Base-by-base conservation (phyloP, 2,797 vertebrate species). In the Lates japonicus region DNA sequence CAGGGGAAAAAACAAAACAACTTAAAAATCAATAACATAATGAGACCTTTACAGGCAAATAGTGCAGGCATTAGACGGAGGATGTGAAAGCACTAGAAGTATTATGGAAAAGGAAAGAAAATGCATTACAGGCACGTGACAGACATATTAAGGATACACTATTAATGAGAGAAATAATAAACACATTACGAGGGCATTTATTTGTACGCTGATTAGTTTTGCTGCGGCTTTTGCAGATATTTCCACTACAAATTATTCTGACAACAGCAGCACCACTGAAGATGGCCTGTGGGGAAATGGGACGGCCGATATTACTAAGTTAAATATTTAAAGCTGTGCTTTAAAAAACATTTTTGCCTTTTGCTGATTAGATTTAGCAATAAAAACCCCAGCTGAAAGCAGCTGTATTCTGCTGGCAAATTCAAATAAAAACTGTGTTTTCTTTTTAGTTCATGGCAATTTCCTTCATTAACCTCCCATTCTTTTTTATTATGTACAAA, bases 1-100 rank as follows among this genome's bases (percentile, higher is more conserved):
- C 3, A 84, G 33, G 14, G 46, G 35, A 66, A 70, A 80, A 84
- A 83, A 76, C 54, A 87, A 37, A 66, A 17, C 31, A n/a, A 31
- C 2, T 63, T 51, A 19, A 42, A 58, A 62, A 49, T 5, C 1
- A 46, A 62, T 22, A 44, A 42, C 37, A 19, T 51, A 57, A 19
- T 9, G 16, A 75, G 12, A 77, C 55, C 0, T 39, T 61, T 4
- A 54, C 41, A 68, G 20, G 31, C 22, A 72, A 71, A 42, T 0
- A 58, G 13, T 12, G 57, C 19, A 39, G 29, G 44, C 39, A 65
- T 29, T 13, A 64, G 12, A 59, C 29, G 7, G 51, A 68, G 2
- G 14, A 59, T 2, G 20, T 55, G 51, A 64, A 77, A 73, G 41
- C 5, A 2, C 57, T n/a, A 37, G 2, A 33, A 20, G 25, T 49